Percentiles rank a stretch among this genome's conserved stretches.
These are phyloP conservation scores for Enhydra lutris DNA, from an alignment of 2,113 vertebrate genomes.

Conservation along the genomic window DNA sequence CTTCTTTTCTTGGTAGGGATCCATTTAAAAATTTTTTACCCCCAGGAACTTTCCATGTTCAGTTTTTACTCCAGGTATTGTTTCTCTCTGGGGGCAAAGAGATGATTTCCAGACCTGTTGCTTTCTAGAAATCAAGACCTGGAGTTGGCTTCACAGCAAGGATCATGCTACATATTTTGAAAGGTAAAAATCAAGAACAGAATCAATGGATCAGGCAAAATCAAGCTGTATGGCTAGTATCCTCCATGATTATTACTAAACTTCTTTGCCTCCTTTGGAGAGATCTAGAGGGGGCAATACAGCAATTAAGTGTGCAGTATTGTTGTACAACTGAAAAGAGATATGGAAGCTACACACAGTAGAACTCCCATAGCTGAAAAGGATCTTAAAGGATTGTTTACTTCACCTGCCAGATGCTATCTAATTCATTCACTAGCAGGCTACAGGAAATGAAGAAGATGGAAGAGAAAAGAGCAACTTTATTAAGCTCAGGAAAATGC, in stretches of 20 bases:
- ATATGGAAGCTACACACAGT: not conserved
- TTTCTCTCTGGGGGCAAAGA: not conserved
- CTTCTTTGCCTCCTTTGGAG: not conserved
- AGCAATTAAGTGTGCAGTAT: not conserved
- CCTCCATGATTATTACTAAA: not conserved
- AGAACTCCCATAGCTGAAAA: not conserved
- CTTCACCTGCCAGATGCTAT: not conserved
- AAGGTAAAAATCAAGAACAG: not conserved
- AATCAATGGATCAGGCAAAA: not conserved
- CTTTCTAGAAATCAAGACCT: not conserved
- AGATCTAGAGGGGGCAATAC: not conserved
- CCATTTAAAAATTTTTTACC: not conserved
- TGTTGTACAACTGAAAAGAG: not conserved
- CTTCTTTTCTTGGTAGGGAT: not conserved
- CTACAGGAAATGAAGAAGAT: not conserved
- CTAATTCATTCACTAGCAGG: constrained; percentile 7
- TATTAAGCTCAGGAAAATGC: constrained; percentile 25
- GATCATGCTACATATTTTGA: not conserved
- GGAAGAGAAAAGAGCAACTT: not conserved
- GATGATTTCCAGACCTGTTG: not conserved
- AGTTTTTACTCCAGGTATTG: not conserved
- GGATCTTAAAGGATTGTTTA: not conserved
- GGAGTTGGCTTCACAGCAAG: not conserved
- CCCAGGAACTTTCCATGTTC: not conserved
- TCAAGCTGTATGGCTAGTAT: not conserved